phyloP scores from a whole-genome alignment of 2,888 invertebrate genomes.

The Microdon myrmicae region DNA sequence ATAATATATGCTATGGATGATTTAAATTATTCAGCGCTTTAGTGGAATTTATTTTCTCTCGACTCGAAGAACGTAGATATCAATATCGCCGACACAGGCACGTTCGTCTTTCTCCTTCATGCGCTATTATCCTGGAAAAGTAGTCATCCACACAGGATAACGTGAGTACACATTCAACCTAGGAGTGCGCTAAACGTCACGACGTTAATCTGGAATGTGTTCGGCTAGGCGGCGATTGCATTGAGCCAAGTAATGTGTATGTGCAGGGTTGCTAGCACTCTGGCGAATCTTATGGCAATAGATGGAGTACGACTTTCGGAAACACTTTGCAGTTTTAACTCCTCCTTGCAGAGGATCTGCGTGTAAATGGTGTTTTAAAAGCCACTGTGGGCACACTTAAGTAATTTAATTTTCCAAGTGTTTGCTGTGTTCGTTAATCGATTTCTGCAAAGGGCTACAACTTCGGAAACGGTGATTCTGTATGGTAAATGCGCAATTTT shows the following conservation, averaged over 20 bases:
- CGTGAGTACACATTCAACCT: slow-evolving; percentile 41
- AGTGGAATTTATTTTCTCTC: slow-evolving; percentile 18
- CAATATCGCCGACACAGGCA: slow-evolving; percentile 28
- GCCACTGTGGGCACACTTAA: slow-evolving; percentile 36
- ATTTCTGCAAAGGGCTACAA: slow-evolving; percentile 42
- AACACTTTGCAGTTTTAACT: slow-evolving; percentile 35
- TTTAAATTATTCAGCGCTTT: slow-evolving; percentile 37
- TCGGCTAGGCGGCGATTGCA: slow-evolving; percentile 46
- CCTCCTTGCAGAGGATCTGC: slow-evolving; percentile 30
- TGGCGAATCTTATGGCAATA: slow-evolving; percentile 26
- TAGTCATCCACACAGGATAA: slow-evolving; percentile 22
- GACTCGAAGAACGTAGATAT: slow-evolving; percentile 14
- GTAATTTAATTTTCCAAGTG: slow-evolving; percentile 41
- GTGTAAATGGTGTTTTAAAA: slow-evolving; percentile 42
- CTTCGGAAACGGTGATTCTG: no score
- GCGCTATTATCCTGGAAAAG: slow-evolving; percentile 23
- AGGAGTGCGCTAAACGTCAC: slow-evolving; percentile 40
- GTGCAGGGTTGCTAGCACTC: no score
- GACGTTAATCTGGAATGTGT: slow-evolving; percentile 46
- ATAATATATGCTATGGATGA: slow-evolving; percentile 35
- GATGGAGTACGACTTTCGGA: slow-evolving; percentile 34
- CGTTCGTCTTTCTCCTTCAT: slow-evolving; percentile 41
- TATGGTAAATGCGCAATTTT: slow-evolving; percentile 33
- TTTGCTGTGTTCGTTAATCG: slow-evolving; percentile 42
- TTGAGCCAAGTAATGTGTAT: slow-evolving; percentile 29